A percentile compares a stretch with the other conserved stretches of the same genome.
phyloP scores from a whole-genome alignment of 2,113 vertebrate species.

The Protobothrops mucrosquamatus region DNA sequence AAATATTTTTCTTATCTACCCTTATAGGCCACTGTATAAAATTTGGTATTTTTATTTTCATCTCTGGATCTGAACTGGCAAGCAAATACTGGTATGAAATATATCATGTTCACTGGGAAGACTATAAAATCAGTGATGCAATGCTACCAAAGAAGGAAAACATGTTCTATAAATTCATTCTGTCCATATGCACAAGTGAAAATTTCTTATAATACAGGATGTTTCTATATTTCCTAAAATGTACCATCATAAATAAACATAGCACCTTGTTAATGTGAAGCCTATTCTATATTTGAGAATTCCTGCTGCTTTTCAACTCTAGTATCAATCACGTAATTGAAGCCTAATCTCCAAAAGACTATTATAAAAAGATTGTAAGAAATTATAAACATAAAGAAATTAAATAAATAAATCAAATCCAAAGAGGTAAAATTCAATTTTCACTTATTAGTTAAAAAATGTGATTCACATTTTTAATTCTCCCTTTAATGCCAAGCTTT shows the following conservation, averaged over 20 bases:
- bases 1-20: not conserved
- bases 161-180: not conserved
- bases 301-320: too few relatives aligned
- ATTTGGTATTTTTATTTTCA: not conserved
- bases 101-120: not conserved
- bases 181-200: not conserved
- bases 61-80: not conserved
- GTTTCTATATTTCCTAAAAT: not conserved
- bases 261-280: not conserved
- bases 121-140: not conserved
- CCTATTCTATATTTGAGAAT: not conserved
- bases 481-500: too few relatives aligned
- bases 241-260: not conserved
- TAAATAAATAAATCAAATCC: too few relatives aligned
- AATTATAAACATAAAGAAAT: too few relatives aligned
- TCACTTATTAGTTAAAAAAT: too few relatives aligned
- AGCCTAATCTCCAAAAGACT: too few relatives aligned
- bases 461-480: too few relatives aligned
- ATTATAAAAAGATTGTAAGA: too few relatives aligned
- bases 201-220: not conserved
- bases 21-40: not conserved
- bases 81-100: not conserved
- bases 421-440: too few relatives aligned
- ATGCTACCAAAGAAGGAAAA: not conserved
- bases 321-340: too few relatives aligned